Evolutionary conservation across 2,113 vertebrate species (phyloP), one percentile per base, ranked within the genome.

Genomic region (Pogonocichla stellata): DNA sequence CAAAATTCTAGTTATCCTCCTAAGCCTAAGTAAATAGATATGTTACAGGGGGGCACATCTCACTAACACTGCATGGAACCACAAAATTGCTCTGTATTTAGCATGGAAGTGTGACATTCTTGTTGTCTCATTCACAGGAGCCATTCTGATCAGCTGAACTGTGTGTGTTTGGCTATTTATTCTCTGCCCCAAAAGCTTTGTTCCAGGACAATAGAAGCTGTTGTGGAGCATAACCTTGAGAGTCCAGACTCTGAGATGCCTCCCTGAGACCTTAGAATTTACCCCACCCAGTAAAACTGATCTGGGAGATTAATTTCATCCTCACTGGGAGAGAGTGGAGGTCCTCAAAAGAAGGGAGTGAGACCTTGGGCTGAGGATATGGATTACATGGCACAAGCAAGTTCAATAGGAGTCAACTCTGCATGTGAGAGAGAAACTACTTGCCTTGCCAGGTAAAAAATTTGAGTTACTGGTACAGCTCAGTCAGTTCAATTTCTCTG

Each of bases 41-140:
- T 26, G 3, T 62, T 79, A 29, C 72, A 72, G 25, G 14, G 25
- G 11, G 12, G 4, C 23, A 74, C 29, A 65, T 4, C 8, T 73
- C 56, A 56, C 19, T 24, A 53, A 6, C 2, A 1, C 31, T 53
- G 38, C 31, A 61, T 7, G 74, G 38, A 61, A 43, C 33, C 42
- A 70, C 47, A 57, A 9, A 62, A 71, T 24, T 79, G 26, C 24
- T 80, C 31, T 47, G 17, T 78, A 36, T 65, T 81, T 65, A 65
- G 33, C 28, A 66, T 38, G 38, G 56, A 77, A 74, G 4, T 8
- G 1, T 33, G 53, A 74, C 51, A 65, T 50, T 74, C 42, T 47
- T 0, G 0, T 8, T 0, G 0, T 48, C 42, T 58, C 1, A 0
- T 51, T 87, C 79, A 26, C 3, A 4, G 1, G 14, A 93, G 43